Conservation (phyloP, 2,113 vertebrate species). For the Paraplagusia blochii region DNA sequence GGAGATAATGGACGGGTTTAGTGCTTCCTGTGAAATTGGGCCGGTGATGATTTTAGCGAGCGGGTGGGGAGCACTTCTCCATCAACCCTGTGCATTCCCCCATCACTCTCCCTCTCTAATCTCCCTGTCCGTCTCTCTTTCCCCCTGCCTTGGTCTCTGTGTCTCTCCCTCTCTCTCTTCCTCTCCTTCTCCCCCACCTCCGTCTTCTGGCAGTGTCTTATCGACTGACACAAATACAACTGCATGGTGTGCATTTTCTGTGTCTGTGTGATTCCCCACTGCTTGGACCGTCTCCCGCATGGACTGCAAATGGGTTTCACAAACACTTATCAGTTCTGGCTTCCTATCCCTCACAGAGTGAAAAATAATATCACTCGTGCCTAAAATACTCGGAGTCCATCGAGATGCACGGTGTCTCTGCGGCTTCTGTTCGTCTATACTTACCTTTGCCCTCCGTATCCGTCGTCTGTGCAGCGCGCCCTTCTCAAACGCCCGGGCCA, state of each 20-base stretch:
- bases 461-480: background rate
- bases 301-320: slow-evolving; percentile 68
- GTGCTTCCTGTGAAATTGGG: slow-evolving; percentile 65
- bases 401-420: slow-evolving; percentile 11
- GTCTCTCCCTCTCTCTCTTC: background rate
- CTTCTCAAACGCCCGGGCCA: background rate
- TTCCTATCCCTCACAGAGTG: slow-evolving; percentile 50
- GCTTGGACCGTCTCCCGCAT: slow-evolving; percentile 45
- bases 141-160: slow-evolving; percentile 5
- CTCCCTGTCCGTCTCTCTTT: slow-evolving; percentile 24
- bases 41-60: slow-evolving; percentile 61
- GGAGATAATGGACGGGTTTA: slow-evolving; percentile 67
- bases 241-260: slow-evolving; percentile 7
- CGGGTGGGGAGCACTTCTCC: slow-evolving; percentile 48
- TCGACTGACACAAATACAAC: slow-evolving; percentile 62
- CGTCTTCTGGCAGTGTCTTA: slow-evolving; percentile 48
- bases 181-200: background rate
- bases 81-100: slow-evolving; percentile 52
- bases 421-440: slow-evolving; percentile 16
- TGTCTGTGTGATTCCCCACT: slow-evolving; percentile 13
- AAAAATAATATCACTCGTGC: slow-evolving; percentile 47
- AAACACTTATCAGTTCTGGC: slow-evolving; percentile 65
- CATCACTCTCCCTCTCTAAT: slow-evolving; percentile 39
- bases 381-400: slow-evolving; percentile 54
- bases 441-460: slow-evolving; percentile 29